phyloP scores from a whole-genome alignment of 2,113 vertebrate species.

The Rhinolophus sinicus region DNA sequence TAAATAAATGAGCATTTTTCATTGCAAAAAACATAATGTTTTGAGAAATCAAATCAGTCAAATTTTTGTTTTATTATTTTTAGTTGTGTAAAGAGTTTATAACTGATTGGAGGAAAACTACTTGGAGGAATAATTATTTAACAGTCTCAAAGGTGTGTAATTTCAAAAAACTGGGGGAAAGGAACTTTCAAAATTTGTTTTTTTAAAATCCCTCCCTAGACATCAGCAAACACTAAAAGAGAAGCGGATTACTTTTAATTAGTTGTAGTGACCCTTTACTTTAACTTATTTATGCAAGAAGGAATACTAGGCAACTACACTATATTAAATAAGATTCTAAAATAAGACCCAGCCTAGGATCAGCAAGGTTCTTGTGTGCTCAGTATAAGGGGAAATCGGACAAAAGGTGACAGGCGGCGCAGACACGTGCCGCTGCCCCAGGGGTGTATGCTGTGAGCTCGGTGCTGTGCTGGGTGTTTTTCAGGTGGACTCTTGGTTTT shows the following conservation, averaged over 20 bases:
- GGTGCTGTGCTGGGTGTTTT: fast-evolving
- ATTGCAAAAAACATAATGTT: neutral
- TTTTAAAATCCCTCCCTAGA: neutral
- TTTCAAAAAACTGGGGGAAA: neutral
- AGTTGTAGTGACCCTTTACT: neutral
- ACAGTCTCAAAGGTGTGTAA: no score
- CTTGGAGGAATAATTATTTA: neutral
- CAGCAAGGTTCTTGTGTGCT: neutral
- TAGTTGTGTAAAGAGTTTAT: neutral
- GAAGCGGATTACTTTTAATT: no score
- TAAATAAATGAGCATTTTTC: neutral
- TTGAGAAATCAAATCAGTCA: neutral
- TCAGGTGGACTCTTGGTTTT: no score
- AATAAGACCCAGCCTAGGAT: neutral
- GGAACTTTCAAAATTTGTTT: neutral
- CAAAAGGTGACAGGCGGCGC: neutral
- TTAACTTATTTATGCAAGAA: neutral
- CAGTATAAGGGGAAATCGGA: neutral
- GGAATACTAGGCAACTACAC: neutral
- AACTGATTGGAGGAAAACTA: neutral
- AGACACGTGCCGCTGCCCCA: fast-evolving
- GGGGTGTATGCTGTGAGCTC: fast-evolving
- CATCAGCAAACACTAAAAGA: neutral
- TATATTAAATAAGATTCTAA: neutral
- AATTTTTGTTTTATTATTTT: neutral